Evolutionary conservation across 2,797 vertebrate genomes (phyloP).

Genomic region (Phataginus tricuspis): DNA sequence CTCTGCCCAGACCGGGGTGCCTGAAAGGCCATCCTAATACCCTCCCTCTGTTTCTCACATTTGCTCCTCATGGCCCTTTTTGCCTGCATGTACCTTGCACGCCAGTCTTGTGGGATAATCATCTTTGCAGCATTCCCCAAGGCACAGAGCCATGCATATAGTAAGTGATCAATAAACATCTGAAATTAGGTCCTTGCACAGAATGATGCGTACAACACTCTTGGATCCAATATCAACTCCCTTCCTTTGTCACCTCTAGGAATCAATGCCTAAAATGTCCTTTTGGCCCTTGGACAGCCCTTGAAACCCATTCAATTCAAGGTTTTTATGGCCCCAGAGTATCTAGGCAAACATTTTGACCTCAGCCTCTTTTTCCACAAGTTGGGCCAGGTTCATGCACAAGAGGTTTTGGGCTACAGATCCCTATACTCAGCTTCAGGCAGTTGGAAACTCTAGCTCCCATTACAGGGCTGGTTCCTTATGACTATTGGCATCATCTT

Average conservation of each 20-base stretch:
- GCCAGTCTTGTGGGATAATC: neutral
- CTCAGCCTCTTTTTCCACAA: neutral
- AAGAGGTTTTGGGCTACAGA: neutral
- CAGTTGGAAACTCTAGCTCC: neutral
- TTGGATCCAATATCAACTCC: neutral
- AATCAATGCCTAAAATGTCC: neutral
- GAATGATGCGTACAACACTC: neutral
- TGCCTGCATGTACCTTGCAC: neutral
- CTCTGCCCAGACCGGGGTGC: neutral
- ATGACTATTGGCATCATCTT: neutral
- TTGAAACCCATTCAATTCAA: neutral
- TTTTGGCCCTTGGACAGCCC: neutral
- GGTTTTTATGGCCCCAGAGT: neutral
- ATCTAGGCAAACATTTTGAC: neutral
- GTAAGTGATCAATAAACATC: neutral
- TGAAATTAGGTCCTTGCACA: neutral
- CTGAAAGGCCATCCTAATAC: neutral
- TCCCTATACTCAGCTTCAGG: neutral
- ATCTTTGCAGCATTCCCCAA: neutral
- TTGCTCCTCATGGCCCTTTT: neutral
- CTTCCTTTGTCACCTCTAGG: neutral
- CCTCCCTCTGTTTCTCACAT: neutral
- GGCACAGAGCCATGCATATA: neutral
- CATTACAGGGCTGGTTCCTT: neutral
- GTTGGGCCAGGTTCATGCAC: neutral